A percentile compares a stretch with the other conserved stretches of the same genome.
Conservation (phyloP, 2,888 invertebrate genomes). For the Notodromas monacha region DNA sequence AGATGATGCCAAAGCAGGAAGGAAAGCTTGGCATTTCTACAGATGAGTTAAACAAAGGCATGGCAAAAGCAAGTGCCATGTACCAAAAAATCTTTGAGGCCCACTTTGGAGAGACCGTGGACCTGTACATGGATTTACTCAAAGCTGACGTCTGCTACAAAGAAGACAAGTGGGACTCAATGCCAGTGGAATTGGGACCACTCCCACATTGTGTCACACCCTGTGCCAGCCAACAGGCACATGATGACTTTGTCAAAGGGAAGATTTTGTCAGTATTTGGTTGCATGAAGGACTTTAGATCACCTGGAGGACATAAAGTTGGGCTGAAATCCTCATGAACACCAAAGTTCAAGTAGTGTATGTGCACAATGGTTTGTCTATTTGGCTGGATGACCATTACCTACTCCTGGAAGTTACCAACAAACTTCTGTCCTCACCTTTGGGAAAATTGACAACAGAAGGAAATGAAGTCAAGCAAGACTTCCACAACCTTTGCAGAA, state of each 20-base stretch:
- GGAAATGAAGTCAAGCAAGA: conserved; percentile 4
- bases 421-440: conserved; percentile 2
- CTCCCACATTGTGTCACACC: conserved; percentile 1
- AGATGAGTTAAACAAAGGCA: conserved; percentile 1
- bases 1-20: not conserved
- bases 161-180: conserved; percentile 1
- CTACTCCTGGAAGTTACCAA: conserved; percentile 1
- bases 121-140: conserved; percentile 1
- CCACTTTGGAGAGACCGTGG: conserved; percentile 4
- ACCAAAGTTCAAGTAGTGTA: conserved; percentile 1
- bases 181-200: conserved; percentile 4
- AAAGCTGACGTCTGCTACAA: conserved; percentile 4
- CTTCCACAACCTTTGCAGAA: conserved; percentile 2
- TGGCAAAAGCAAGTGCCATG: conserved; percentile 1
- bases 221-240: conserved; percentile 4
- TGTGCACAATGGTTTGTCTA: conserved; percentile 4
- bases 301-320: not conserved
- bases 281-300: conserved; percentile 4
- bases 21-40: conserved; percentile 4
- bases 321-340: conserved; percentile 1
- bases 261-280: conserved; percentile 1
- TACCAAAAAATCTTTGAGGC: conserved; percentile 2
- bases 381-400: conserved; percentile 4
- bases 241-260: conserved; percentile 1
- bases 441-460: not conserved